Base-by-base conservation (phyloP, 2,113 vertebrate genomes). In the Pseudopipra pipra region DNA sequence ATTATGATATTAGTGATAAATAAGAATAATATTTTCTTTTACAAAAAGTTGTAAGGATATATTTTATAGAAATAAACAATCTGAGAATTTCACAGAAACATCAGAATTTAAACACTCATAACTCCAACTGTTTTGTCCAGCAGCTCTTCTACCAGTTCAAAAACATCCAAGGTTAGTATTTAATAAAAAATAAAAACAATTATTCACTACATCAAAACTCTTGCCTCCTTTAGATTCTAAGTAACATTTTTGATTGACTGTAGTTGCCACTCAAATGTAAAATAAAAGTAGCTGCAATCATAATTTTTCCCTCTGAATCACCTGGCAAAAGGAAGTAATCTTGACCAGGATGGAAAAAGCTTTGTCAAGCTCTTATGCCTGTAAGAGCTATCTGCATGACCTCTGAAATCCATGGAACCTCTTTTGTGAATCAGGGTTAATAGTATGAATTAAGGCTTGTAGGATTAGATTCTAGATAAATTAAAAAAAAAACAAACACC, bases 1-100 rank as follows among this genome's bases (percentile, higher is more conserved):
- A 59, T 96, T 63, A 92, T 6, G 87, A 83, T 91, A 97, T 86
- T 93, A 90, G 85, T 95, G 96, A 98, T 98, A 98, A 98, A 98
- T 98, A 97, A 96, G 94, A 66, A 67, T 86, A 90, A 76, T 95
- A 94, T 85, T 94, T 95, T 94, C 95, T 97, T 94, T 97, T 97
- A 97, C 96, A 96, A 96, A 98, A 97, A 98, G 95, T 44, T 91
- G 90, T 97, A 97, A 97, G 86, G 90, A 90, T 95, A 95, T 97
- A 93, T 79, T 76, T 92, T 73, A 77, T 83, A 95, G 81, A 70
- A 95, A 95, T 93, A 93, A 98, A 97, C 95, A 97, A 95, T 98
- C 97, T 97, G 97, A 98, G 95, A 67, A 97, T 97, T 98, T 98
- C 97, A 98, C 96, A 97, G 97, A 97, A 98, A 98, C 95, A 80